These are phyloP conservation scores for Strix aluco DNA, from an alignment of 2,113 vertebrate genomes.

Conservation along the genomic window DNA sequence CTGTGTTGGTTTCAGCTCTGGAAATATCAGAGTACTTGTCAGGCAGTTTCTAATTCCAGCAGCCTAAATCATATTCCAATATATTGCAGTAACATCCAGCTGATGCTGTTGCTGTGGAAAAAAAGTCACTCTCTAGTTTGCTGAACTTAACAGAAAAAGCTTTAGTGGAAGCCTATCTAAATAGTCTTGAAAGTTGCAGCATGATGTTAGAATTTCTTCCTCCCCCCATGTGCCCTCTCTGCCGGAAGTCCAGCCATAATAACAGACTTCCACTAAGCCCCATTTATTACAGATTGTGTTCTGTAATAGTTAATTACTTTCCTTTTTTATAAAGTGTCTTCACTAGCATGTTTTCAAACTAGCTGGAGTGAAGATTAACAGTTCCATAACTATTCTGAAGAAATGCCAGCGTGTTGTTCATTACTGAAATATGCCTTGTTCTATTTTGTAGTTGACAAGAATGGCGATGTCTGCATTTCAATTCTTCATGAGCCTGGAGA, in stretches of 20 bases:
- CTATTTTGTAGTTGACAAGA: conserved; percentile 92
- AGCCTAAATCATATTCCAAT: conserved; percentile 1
- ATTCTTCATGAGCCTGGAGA: conserved; percentile 99
- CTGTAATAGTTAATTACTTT: not conserved
- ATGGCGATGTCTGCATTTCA: conserved; percentile 99
- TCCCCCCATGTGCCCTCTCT: not conserved
- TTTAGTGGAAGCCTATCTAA: not conserved
- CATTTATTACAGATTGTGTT: not conserved
- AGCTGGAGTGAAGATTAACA: not conserved
- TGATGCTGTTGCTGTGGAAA: conserved; percentile 17
- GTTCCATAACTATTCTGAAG: not conserved
- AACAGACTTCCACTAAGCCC: not conserved
- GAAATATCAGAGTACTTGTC: not conserved
- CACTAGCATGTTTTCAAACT: not conserved
- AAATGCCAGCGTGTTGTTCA: not conserved
- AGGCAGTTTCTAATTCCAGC: conserved; percentile 25
- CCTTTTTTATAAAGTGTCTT: not conserved
- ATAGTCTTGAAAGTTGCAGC: not conserved
- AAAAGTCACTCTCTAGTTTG: not conserved
- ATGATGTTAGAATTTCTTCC: not conserved
- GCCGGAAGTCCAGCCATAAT: not conserved
- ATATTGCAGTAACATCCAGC: not conserved
- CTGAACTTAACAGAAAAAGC: not conserved
- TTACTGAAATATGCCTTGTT: conserved; percentile 33
- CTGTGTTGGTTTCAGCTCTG: not conserved